Percentiles rank a stretch among this genome's conserved stretches.
phyloP scores from a whole-genome alignment of 1,140 invertebrate genomes.

The Aphaenogaster rudis region DNA sequence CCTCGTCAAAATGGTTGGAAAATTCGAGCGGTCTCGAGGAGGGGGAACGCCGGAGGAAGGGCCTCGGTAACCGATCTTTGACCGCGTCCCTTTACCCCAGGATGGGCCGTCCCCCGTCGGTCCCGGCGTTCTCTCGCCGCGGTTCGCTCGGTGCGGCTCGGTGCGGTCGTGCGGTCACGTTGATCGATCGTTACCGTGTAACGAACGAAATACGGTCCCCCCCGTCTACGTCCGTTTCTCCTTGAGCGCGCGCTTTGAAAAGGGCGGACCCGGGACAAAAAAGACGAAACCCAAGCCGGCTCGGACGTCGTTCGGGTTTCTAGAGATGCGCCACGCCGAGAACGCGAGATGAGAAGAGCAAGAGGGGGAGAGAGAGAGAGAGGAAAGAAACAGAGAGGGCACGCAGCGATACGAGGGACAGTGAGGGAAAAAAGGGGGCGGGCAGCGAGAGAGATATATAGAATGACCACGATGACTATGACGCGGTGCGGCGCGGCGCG shows the following conservation, averaged over 20 bases:
- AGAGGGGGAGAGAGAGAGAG: not conserved
- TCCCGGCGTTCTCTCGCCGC: conserved; percentile 47
- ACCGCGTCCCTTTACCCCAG: conserved; percentile 64
- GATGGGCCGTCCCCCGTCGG: conserved; percentile 42
- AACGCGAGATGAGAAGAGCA: conserved; percentile 14
- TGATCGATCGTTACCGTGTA: conserved; percentile 78
- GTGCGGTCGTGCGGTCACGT: conserved; percentile 78
- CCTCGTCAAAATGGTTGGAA: conserved; percentile 19
- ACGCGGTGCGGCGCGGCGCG: conserved; percentile 9
- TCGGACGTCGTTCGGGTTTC: conserved; percentile 67
- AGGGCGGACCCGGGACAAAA: conserved; percentile 75
- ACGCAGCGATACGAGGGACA: not conserved
- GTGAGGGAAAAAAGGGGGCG: conserved; percentile 14
- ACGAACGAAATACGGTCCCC: conserved; percentile 76
- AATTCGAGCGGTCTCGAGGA: conserved; percentile 15
- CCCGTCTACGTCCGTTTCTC: conserved; percentile 71
- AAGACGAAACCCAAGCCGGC: conserved; percentile 72
- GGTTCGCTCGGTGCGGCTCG: conserved; percentile 68
- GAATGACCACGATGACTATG: conserved; percentile 60
- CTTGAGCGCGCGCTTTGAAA: conserved; percentile 77
- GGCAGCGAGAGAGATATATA: not conserved
- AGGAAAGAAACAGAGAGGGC: not conserved
- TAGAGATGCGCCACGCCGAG: conserved; percentile 67
- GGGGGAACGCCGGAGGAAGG: not conserved
- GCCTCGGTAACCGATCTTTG: conserved; percentile 65